These are phyloP conservation scores for Pachydiplax longipennis DNA, from an alignment of 2,888 invertebrate genomes.

Conservation along the genomic window DNA sequence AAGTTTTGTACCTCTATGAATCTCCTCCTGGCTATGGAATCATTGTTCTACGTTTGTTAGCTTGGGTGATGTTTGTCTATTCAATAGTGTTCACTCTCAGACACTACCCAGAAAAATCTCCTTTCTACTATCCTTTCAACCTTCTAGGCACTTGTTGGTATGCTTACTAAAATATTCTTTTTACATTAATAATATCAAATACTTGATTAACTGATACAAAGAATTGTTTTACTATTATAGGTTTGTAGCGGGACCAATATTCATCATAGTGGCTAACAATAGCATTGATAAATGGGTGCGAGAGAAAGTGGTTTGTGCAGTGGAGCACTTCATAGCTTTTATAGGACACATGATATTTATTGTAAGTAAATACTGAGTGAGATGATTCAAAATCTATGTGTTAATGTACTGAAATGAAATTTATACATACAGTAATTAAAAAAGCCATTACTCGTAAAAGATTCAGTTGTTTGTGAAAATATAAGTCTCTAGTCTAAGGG, in stretches of 20 bases:
- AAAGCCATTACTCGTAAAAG: no score
- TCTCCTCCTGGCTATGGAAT: conserved; percentile 88
- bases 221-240: conserved; percentile 57
- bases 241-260: conserved; percentile 83
- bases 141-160: conserved; percentile 84
- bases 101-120: conserved; percentile 82
- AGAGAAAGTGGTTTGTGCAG: conserved; percentile 76
- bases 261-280: conserved; percentile 78
- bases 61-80: conserved; percentile 83
- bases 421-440: neutral
- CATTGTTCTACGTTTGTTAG: conserved; percentile 74
- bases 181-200: neutral
- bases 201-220: neutral
- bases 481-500: no score
- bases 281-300: conserved; percentile 83
- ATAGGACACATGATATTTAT: conserved; percentile 75
- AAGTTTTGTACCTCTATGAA: conserved; percentile 89
- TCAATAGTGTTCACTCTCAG: conserved; percentile 77
- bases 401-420: no score
- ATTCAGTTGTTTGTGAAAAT: no score
- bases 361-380: conserved; percentile 60
- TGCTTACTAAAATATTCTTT: conserved; percentile 51
- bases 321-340: conserved; percentile 71
- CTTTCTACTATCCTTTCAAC: conserved; percentile 84
- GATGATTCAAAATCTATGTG: neutral